Conservation (phyloP, 53 echinoderm and acorn worm genomes). For the Patiria pectinifera region DNA sequence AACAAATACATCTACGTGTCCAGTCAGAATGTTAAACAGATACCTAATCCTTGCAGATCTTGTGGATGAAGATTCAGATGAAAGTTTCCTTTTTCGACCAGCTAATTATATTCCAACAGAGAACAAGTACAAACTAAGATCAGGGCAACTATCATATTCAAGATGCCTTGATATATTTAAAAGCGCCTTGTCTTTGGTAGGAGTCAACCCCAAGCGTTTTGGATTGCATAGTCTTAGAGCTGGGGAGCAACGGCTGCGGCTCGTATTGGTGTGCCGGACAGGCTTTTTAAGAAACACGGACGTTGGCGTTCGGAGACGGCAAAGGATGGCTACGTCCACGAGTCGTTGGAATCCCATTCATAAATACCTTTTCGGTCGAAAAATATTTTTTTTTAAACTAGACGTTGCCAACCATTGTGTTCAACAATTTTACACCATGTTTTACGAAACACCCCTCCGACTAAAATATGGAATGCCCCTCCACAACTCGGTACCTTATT, state of each 20-base stretch:
- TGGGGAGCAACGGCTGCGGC: constrained; percentile 58
- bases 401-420: too few relatives aligned
- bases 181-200: constrained; percentile 29
- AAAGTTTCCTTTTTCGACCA: constrained; percentile 45
- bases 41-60: not conserved
- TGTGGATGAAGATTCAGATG: not conserved
- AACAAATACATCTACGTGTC: constrained; percentile 24
- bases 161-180: constrained; percentile 38
- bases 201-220: constrained; percentile 35
- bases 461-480: too few relatives aligned
- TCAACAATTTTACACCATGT: too few relatives aligned
- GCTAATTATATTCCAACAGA: too few relatives aligned
- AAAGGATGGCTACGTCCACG: constrained; percentile 58
- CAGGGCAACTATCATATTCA: constrained; percentile 30
- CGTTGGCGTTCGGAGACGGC: constrained; percentile 63
- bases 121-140: constrained; percentile 1
- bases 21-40: constrained; percentile 16
- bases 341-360: constrained; percentile 30
- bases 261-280: constrained; percentile 48
- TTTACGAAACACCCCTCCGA: too few relatives aligned
- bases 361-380: too few relatives aligned
- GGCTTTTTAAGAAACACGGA: constrained; percentile 58
- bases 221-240: constrained; percentile 62
- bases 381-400: too few relatives aligned
- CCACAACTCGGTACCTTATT: too few relatives aligned